Evolutionary conservation across 2,797 vertebrate genomes (phyloP).

Genomic region (Lutjanus campechanus): DNA sequence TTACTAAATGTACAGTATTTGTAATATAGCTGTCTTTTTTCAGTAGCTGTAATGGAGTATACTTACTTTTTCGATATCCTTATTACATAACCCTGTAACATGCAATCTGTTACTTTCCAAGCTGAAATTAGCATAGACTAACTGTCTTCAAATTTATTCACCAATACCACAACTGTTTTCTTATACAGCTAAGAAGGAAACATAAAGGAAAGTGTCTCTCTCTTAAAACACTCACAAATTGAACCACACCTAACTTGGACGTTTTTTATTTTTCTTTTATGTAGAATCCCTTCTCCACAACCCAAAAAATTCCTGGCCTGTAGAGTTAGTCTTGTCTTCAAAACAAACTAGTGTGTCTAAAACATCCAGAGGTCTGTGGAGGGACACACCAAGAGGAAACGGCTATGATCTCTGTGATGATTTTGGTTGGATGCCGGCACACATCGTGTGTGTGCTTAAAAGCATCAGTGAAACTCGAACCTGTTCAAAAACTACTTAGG

Average conservation of each 20-base stretch:
- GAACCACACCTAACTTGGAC: conserved; percentile 16
- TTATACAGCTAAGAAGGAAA: background rate
- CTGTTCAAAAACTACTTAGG: conserved; percentile 74
- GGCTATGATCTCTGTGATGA: conserved; percentile 64
- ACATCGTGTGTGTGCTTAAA: conserved; percentile 70
- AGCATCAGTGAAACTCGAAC: conserved; percentile 77
- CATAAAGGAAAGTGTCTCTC: background rate
- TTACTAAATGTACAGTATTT: too few species aligned
- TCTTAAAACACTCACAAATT: conserved; percentile 21
- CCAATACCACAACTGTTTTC: conserved; percentile 11
- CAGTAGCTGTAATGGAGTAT: too few species aligned
- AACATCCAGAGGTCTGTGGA: conserved; percentile 54
- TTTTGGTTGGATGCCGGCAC: conserved; percentile 69
- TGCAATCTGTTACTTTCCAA: too few species aligned
- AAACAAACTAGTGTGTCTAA: conserved; percentile 61
- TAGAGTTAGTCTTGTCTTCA: conserved; percentile 52
- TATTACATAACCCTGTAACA: too few species aligned
- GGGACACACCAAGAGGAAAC: conserved; percentile 65
- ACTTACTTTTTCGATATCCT: too few species aligned
- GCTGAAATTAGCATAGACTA: background rate
- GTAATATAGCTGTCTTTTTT: too few species aligned
- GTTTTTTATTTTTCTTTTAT: conserved; percentile 28
- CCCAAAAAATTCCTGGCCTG: conserved; percentile 55
- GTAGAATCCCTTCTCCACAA: conserved; percentile 32
- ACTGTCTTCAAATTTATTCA: conserved; percentile 29